These are phyloP conservation scores for Dicentrarchus labrax DNA, from an alignment of 2,113 vertebrate species.

Conservation along the genomic window DNA sequence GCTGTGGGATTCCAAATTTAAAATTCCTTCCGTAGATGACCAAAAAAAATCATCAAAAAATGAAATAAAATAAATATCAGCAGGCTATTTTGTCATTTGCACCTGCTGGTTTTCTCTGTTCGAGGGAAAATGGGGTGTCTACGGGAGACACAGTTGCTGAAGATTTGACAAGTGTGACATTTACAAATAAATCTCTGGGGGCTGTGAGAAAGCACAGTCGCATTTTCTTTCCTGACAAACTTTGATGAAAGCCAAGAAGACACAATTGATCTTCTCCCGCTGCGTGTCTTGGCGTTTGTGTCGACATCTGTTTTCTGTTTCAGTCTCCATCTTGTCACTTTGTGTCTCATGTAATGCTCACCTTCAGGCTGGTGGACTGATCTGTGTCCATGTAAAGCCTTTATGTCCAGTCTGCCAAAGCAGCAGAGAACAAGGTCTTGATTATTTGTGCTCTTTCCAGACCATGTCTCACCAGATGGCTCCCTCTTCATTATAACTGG, in stretches of 20 bases:
- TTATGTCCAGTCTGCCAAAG: constrained; percentile 32
- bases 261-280: constrained; percentile 61
- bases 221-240: constrained; percentile 60
- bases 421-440: constrained; percentile 63
- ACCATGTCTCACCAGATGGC: constrained; percentile 62
- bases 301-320: constrained; percentile 60
- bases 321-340: constrained; percentile 57
- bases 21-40: constrained; percentile 41
- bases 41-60: constrained; percentile 5
- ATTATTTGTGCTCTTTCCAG: constrained; percentile 58
- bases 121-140: constrained; percentile 27
- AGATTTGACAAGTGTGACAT: constrained; percentile 77
- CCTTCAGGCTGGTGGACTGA: constrained; percentile 68
- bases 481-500: constrained; percentile 24
- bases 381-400: constrained; percentile 58
- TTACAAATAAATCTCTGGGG: constrained; percentile 74
- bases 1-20: constrained; percentile 20
- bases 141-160: constrained; percentile 56
- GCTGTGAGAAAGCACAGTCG: constrained; percentile 55
- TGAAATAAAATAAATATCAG: constrained; percentile 43
- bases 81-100: constrained; percentile 40
- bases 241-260: constrained; percentile 74
- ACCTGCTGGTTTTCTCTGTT: constrained; percentile 25
- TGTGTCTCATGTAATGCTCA: constrained; percentile 46
- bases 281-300: constrained; percentile 41